These are phyloP conservation scores for Caenorhabditis sp. DNA, from an alignment of 2,888 invertebrate genomes.

Conservation along the genomic window DNA sequence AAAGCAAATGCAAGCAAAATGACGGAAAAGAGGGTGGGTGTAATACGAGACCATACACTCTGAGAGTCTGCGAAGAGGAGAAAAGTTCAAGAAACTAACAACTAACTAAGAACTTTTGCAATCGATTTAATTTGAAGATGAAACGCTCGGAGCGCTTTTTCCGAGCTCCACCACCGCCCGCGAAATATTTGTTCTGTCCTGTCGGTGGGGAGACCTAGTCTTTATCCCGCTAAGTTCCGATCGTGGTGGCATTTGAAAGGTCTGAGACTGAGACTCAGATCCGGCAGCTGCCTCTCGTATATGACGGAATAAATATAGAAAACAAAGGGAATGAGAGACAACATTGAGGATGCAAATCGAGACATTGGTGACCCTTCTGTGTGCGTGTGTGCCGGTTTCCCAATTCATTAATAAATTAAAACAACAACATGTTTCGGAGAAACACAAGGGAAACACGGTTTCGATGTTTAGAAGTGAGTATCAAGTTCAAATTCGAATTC, in stretches of 20 bases:
- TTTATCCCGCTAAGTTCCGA: no score
- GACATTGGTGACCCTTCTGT: not conserved
- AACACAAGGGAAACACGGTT: no score
- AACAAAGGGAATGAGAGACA: not conserved
- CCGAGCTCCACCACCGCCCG: no score
- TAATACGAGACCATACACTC: constrained; percentile 39
- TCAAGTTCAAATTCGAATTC: not conserved
- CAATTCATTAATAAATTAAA: constrained; percentile 6
- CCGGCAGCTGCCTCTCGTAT: no score
- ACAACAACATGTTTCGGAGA: not conserved
- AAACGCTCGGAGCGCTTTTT: not conserved
- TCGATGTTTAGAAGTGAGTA: not conserved
- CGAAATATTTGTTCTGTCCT: no score
- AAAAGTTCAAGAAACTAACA: constrained; percentile 24
- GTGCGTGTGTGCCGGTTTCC: not conserved
- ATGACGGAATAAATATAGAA: no score
- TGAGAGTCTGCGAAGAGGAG: constrained; percentile 6
- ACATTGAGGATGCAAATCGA: constrained; percentile 2
- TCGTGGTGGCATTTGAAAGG: no score
- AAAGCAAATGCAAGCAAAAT: constrained; percentile 4
- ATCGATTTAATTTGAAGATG: constrained; percentile 1
- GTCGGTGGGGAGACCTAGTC: no score
- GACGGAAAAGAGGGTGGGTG: constrained; percentile 40
- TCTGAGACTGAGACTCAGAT: no score
- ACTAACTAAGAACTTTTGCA: constrained; percentile 15